Base-by-base conservation (phyloP, 2,113 vertebrate species). In the Speoplatyrhinus poulsoni region DNA sequence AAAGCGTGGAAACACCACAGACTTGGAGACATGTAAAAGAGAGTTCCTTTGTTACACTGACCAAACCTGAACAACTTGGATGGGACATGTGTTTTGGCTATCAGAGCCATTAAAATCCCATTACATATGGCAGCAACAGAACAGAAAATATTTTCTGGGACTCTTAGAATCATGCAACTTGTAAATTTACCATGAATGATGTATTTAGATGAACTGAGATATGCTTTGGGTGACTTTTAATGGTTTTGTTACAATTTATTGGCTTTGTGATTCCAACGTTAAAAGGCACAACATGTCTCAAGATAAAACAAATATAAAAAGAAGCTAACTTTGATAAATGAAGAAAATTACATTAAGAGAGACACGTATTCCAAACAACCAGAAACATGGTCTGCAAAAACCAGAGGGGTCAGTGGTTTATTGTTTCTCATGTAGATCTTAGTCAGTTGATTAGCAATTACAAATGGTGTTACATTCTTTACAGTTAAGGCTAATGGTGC, bases 51-150 rank as follows among this genome's bases (percentile, higher is more conserved):
- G 74, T 82, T 70, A 72, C 63, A 66, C 58, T 74, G 81, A 81
- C 77, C 78, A 70, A 52, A 58, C 62, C 75, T 77, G 54, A 80
- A 80, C 73, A 67, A 72, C 63, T 55, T 26, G 41, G 70, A 60
- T 77, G 19, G 52, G 70, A 86, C 89, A 89, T 90, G 82, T 91
- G 90, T 91, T 90, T 89, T 82, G 64, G 77, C 82, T 66, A 89
- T 91, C 80, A 86, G 68, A 75, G 72, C 65, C 77, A 89, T 87
- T 88, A 89, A 88, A 91, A 88, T 64, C 81, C 75, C 78, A 91
- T 86, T 82, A 84, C 75, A 60, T 60, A 73, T 70, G 49, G 73
- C 87, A 89, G 86, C 85, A 85, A 84, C 62, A 79, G 57, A 72
- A 26, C 1, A 26, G 75, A 82, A 77, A 76, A 71, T 79, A 79